Evolutionary conservation across 1,140 invertebrate genomes (phyloP).

Genomic region (Pachypeltis micranthus): DNA sequence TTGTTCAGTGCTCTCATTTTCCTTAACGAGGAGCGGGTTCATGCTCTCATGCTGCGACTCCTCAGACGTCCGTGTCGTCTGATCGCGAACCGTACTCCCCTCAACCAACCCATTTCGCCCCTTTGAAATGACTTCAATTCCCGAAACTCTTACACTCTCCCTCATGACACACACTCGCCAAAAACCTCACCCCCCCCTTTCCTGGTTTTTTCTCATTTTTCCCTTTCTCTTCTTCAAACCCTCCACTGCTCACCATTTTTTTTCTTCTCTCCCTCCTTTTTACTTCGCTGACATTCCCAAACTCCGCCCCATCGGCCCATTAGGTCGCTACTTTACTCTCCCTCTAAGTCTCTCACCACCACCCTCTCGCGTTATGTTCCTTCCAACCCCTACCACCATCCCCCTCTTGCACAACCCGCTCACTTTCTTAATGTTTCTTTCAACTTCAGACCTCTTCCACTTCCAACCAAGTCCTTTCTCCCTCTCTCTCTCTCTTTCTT

Average conservation of each 20-base stretch:
- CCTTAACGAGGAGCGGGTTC: too few species aligned
- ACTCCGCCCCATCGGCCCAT: not conserved
- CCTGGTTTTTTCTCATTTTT: not conserved
- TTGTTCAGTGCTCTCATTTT: too few species aligned
- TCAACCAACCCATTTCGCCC: too few species aligned
- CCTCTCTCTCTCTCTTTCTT: too few species aligned
- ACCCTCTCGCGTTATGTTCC: not conserved
- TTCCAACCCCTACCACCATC: not conserved
- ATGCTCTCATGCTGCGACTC: too few species aligned
- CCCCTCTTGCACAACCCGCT: not conserved
- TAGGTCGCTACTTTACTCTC: not conserved
- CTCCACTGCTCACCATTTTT: not conserved
- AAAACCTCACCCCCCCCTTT: not conserved
- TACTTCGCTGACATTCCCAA: not conserved
- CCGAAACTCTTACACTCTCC: too few species aligned
- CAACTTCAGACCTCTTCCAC: constrained; percentile 1
- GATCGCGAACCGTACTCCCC: too few species aligned
- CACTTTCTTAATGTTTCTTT: constrained; percentile 1
- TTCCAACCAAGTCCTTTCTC: too few species aligned
- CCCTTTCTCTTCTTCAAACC: constrained; percentile 1
- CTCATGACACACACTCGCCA: too few species aligned
- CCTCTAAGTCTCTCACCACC: not conserved
- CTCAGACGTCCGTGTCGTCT: too few species aligned
- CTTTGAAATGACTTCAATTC: too few species aligned
- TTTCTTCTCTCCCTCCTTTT: too few species aligned